phyloP scores from a whole-genome alignment of 1,140 invertebrate genomes.

The Megathymus violae region DNA sequence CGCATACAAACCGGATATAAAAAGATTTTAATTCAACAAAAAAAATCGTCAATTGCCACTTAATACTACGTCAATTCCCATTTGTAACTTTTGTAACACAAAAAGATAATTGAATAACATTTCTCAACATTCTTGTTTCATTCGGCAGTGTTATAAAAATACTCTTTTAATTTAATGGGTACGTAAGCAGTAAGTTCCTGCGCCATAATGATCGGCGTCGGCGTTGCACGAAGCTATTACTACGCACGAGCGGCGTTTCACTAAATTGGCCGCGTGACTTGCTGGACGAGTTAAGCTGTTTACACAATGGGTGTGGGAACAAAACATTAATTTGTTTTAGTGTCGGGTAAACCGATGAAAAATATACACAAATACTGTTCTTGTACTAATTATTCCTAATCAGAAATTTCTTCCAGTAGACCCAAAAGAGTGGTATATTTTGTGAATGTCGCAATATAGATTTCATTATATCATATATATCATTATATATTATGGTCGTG shows the following conservation, averaged over 20 bases:
- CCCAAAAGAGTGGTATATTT: no score
- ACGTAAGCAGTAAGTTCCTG: slow-evolving; percentile 2
- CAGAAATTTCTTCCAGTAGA: no score
- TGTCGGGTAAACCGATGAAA: no score
- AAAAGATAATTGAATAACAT: slow-evolving; percentile 1
- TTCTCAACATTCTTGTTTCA: background rate
- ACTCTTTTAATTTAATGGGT: slow-evolving; percentile 13
- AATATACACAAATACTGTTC: no score
- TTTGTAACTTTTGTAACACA: background rate
- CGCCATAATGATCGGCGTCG: slow-evolving; percentile 1
- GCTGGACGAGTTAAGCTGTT: slow-evolving; percentile 10
- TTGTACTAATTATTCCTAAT: no score
- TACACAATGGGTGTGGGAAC: background rate
- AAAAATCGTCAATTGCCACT: no score
- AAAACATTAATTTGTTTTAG: background rate
- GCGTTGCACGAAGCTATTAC: slow-evolving; percentile 16
- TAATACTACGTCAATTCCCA: background rate
- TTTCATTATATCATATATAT: no score
- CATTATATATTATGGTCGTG: no score
- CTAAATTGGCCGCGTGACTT: slow-evolving; percentile 20
- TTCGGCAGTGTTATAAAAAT: slow-evolving; percentile 5
- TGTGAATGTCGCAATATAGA: no score
- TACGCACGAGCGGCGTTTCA: slow-evolving; percentile 19
- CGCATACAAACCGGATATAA: no score
- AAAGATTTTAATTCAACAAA: no score